These are phyloP conservation scores for Malthinus flaveolus DNA, from an alignment of 2,888 invertebrate species.

Conservation along the genomic window DNA sequence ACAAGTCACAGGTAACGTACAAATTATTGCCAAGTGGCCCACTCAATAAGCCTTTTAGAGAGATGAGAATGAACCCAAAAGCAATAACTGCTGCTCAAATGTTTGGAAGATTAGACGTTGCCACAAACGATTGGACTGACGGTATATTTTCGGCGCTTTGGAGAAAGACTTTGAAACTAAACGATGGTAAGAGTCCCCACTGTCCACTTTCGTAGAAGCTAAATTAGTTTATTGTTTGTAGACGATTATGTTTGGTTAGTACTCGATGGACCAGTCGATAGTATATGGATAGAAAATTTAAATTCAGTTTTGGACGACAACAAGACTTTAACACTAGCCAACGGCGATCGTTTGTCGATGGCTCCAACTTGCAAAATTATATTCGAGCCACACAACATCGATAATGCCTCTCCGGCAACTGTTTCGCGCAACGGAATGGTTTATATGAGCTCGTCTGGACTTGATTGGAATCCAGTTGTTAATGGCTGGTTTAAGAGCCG, in stretches of 20 bases:
- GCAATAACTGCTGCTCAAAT: constrained; percentile 97
- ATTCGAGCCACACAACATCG: constrained; percentile 96
- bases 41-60: constrained; percentile 53
- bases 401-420: constrained; percentile 96
- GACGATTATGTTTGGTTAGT: constrained; percentile 92
- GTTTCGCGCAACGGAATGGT: constrained; percentile 75
- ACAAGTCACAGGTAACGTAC: constrained; percentile 71
- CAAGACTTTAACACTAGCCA: constrained; percentile 91
- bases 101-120: constrained; percentile 95
- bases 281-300: constrained; percentile 97
- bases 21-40: neutral
- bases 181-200: constrained; percentile 60
- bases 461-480: constrained; percentile 91
- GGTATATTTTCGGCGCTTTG: constrained; percentile 96
- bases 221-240: constrained; percentile 38
- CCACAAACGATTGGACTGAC: constrained; percentile 98
- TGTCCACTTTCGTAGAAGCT: neutral
- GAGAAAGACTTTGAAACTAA: constrained; percentile 90
- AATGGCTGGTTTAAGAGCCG: constrained; percentile 79
- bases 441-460: constrained; percentile 95
- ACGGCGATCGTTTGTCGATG: constrained; percentile 94
- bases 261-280: constrained; percentile 94
- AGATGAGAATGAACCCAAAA: constrained; percentile 99
- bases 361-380: constrained; percentile 92
- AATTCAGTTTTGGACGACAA: constrained; percentile 97